Conservation (phyloP, 64 coral and sea anemone genomes). For the Platygyra sinensis region DNA sequence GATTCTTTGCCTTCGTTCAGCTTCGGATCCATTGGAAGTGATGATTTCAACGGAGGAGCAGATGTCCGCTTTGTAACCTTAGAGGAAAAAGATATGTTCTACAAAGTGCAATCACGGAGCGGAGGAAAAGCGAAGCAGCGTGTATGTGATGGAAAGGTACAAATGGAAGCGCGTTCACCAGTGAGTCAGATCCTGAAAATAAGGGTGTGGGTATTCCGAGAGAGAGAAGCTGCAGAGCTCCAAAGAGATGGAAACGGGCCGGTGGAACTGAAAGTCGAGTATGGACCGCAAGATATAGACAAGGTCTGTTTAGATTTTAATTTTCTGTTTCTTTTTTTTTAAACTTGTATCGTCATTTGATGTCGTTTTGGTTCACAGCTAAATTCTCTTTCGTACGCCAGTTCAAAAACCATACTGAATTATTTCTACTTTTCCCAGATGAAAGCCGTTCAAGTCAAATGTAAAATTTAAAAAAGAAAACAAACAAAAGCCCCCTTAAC, state of each 20-base stretch:
- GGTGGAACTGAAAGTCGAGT: constrained; percentile 36
- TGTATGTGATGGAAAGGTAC: constrained; percentile 19
- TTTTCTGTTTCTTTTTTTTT: not conserved
- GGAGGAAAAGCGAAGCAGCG: constrained; percentile 57
- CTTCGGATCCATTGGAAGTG: constrained; percentile 17
- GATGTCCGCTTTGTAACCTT: constrained; percentile 35
- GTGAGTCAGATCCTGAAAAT: constrained; percentile 52
- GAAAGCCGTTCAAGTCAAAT: too few species aligned
- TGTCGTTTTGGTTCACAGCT: too few species aligned
- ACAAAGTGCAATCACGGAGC: constrained; percentile 54
- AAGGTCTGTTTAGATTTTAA: not conserved
- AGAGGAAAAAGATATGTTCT: constrained; percentile 17
- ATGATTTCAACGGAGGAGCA: not conserved
- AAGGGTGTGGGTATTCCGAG: constrained; percentile 49
- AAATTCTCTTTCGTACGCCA: too few species aligned
- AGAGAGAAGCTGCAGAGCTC: constrained; percentile 42
- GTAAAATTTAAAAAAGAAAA: too few species aligned
- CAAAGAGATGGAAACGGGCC: constrained; percentile 53
- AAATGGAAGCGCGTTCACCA: constrained; percentile 33
- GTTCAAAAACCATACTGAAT: too few species aligned
- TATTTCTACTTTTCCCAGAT: too few species aligned
- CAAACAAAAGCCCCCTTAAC: too few species aligned
- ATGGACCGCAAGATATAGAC: constrained; percentile 36
- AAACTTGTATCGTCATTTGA: not conserved
- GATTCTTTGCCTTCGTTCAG: constrained; percentile 10